Evolutionary conservation across 1,140 invertebrate species (phyloP), one percentile per base, ranked within the genome.

Genomic region (Arctopsyche grandis): DNA sequence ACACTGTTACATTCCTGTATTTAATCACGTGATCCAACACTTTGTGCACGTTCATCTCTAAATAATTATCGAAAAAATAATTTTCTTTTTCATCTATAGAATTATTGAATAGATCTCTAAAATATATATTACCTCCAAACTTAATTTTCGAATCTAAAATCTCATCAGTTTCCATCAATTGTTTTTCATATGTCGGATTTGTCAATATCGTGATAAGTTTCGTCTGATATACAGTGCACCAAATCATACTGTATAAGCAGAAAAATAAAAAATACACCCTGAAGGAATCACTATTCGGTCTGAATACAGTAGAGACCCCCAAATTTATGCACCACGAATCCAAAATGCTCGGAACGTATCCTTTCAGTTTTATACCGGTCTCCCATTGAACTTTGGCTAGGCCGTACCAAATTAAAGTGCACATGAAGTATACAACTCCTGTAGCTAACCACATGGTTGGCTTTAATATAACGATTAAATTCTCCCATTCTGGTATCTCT

Each of bases 51-150:
- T 81, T 75, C 22, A 81, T 12, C 9, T 71, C 56, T 56, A 83
- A 29, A 69, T 83, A 83, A 24, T 83, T 83, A 0, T 29, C 16
- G 43, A 60, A 66, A 0, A 81, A 74, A 44, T 79, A 69, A 56
- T 81, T 69, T 75, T 83, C 82, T 4, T 58, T 77, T 22, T 73
- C 58, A 14, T 83, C 82, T 7, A 79, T 70, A 0, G 82, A 83
- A 48, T 83, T 83, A 19, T 83, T 81, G 56, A 83, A 83, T 0
- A 83, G 46, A 3, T 74, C 76, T 63, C 63, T 79, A 38, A 79
- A 83, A 16, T 74, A 80, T 38, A 75, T 75, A 44, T 83, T 83
- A 14, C 82, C 82, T 3, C 82, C 82, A 60, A 83, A 69, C 52
- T 78, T 79, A 12, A 83, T 16, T 0, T 79, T 66, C 19, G 80